A percentile compares a stretch with the other conserved stretches of the same genome.
Conservation (phyloP, 2,888 invertebrate genomes). For the Eurois occulta region DNA sequence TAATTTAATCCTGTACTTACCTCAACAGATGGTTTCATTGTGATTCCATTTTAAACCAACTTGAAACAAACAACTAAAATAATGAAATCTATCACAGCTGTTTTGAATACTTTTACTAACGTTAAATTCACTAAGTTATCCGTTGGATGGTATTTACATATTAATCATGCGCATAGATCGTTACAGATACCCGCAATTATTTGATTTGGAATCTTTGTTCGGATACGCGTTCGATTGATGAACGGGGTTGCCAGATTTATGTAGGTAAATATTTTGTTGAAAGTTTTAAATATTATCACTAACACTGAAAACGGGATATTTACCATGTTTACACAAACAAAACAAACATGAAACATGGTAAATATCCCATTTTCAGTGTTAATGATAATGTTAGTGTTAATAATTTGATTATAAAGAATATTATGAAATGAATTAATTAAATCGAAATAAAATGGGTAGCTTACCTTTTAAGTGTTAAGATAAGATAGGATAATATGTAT, state of each 20-base stretch:
- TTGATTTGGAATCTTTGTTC: conserved; percentile 12
- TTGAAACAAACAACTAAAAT: not conserved
- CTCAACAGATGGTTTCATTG: conserved; percentile 61
- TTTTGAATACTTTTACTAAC: not conserved
- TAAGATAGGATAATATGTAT: too few species aligned
- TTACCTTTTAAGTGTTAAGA: too few species aligned
- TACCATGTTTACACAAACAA: too few species aligned
- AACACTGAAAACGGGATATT: too few species aligned
- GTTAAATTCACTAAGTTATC: not conserved
- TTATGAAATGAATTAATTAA: not conserved
- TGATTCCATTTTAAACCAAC: conserved; percentile 43
- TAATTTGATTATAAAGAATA: not conserved
- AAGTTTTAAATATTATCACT: too few species aligned
- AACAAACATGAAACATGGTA: too few species aligned
- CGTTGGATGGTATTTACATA: not conserved
- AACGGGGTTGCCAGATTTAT: not conserved
- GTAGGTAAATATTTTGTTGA: not conserved
- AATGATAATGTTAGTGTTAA: too few species aligned
- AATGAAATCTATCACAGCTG: not conserved
- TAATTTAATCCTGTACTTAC: conserved; percentile 46
- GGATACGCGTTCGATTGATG: conserved; percentile 26
- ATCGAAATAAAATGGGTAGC: not conserved
- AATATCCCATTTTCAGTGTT: too few species aligned
- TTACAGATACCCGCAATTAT: conserved; percentile 30
- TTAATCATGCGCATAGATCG: not conserved